Percentiles rank a stretch among this genome's conserved stretches.
Evolutionary conservation across 2,113 vertebrate species (phyloP).

Genomic region (crab-eating macaque (Macaca fascicularis)): DNA sequence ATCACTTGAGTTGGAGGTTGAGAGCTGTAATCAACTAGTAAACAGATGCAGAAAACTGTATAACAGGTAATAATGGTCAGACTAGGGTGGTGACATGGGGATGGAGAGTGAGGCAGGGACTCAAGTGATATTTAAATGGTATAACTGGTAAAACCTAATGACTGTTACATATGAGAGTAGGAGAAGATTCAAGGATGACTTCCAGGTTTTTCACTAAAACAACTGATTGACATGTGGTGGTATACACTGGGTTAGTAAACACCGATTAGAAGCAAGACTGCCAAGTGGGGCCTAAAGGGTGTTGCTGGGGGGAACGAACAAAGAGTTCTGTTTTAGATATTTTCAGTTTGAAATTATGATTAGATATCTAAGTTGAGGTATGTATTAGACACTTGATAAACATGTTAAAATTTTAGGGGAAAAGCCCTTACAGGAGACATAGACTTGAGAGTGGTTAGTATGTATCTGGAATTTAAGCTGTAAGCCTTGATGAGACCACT

Average conservation of each 20-base stretch:
- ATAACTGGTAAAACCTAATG: background rate
- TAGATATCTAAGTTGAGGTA: background rate
- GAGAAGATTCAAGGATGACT: background rate
- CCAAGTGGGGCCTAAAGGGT: background rate
- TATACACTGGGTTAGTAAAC: background rate
- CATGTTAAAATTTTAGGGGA: background rate
- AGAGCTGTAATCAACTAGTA: too few species aligned
- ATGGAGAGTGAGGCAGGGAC: background rate
- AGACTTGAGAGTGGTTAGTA: background rate
- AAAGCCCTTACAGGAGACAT: background rate
- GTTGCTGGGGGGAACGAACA: accelerated
- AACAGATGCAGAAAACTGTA: background rate
- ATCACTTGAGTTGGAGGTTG: background rate
- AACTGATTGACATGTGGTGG: background rate
- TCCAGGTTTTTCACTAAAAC: background rate
- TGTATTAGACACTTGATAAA: background rate
- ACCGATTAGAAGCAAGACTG: background rate
- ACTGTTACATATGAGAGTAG: background rate
- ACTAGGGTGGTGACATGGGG: background rate
- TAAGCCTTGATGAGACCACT: background rate
- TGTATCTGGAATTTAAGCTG: background rate
- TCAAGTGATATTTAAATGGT: background rate
- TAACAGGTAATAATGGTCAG: background rate
- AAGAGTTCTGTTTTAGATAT: background rate
- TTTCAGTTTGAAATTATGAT: background rate